Conservation (phyloP, 2,113 vertebrate genomes). For the Cyrtonyx montezumae region DNA sequence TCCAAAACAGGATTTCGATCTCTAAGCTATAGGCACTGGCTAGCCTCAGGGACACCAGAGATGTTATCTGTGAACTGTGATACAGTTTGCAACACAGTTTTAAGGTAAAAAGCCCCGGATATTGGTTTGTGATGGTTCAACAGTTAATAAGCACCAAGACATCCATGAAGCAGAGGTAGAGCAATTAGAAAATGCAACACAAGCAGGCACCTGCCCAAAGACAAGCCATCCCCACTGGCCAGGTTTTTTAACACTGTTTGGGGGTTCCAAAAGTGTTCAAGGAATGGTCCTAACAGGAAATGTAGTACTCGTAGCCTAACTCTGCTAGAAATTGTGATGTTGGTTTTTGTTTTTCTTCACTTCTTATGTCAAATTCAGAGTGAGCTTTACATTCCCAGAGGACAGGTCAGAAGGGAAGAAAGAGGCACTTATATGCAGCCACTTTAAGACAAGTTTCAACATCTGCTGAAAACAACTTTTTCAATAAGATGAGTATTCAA, state of each 20-base stretch:
- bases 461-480: not conserved
- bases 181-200: constrained; percentile 21
- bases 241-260: not conserved
- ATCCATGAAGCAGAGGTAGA: not conserved
- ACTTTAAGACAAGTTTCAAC: not conserved
- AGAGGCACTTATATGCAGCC: not conserved
- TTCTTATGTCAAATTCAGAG: not conserved
- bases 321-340: not conserved
- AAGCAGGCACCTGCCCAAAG: constrained; percentile 28
- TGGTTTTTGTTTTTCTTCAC: not conserved
- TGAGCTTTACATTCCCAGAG: not conserved
- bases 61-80: not conserved
- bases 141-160: constrained; percentile 30
- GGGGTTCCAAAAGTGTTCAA: not conserved
- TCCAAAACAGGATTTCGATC: not conserved
- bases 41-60: not conserved
- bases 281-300: not conserved
- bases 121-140: not conserved
- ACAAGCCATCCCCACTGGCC: not conserved
- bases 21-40: not conserved
- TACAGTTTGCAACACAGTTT: not conserved
- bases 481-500: not conserved
- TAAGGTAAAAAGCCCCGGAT: not conserved
- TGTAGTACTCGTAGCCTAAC: not conserved
- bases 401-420: not conserved